These are phyloP conservation scores for Pentamera pediparva DNA, from an alignment of 53 echinoderm and acorn worm species.

Conservation along the genomic window DNA sequence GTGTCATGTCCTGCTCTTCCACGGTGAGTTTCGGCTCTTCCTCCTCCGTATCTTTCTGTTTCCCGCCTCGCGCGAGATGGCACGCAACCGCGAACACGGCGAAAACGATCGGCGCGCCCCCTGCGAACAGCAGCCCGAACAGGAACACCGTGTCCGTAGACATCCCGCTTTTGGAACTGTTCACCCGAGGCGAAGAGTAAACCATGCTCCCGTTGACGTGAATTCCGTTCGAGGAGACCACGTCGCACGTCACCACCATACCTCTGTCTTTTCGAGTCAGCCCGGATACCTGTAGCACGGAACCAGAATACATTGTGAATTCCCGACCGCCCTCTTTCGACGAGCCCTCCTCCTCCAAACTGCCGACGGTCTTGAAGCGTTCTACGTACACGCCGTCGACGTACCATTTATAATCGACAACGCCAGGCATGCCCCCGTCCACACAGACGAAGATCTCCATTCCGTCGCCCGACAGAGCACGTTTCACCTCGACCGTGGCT, in stretches of 20 bases:
- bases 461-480: background rate
- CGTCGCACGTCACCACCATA: slow-evolving; percentile 17
- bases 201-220: background rate
- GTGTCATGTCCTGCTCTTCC: too few species aligned
- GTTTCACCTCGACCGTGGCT: background rate
- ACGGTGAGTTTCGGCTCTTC: too few species aligned
- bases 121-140: slow-evolving; percentile 17
- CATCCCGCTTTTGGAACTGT: background rate
- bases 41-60: too few species aligned
- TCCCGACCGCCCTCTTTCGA: background rate
- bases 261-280: background rate
- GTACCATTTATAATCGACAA: slow-evolving; percentile 45
- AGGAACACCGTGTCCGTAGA: slow-evolving; percentile 9
- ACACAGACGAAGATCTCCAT: slow-evolving; percentile 30
- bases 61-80: too few species aligned
- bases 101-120: slow-evolving; percentile 13
- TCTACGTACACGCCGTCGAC: slow-evolving; percentile 6
- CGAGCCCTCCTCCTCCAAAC: background rate
- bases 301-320: slow-evolving; percentile 3
- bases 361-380: background rate
- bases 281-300: background rate
- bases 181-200: background rate
- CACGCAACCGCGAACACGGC: slow-evolving; percentile 19
- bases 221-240: background rate
- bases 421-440: slow-evolving; percentile 6